Conservation (phyloP, 2,888 invertebrate species). For the Syrphus vitripennis region DNA sequence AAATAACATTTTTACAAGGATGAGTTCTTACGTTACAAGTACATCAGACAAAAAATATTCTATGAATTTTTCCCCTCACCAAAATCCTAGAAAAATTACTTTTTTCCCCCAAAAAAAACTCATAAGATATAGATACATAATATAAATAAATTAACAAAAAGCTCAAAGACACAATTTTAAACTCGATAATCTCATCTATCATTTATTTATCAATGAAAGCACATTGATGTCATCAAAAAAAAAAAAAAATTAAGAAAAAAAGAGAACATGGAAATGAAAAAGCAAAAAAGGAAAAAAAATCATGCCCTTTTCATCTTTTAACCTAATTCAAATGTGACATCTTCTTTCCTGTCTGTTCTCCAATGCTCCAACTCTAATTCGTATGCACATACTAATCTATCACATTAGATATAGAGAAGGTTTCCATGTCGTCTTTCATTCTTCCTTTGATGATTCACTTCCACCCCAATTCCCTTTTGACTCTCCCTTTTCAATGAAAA, state of each 20-base stretch:
- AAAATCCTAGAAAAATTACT: not conserved
- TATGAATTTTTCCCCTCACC: not conserved
- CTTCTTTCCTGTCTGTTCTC: slow-evolving; percentile 19
- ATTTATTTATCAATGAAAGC: slow-evolving; percentile 11
- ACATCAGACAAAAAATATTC: too few relatives aligned
- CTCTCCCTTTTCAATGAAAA: slow-evolving; percentile 21
- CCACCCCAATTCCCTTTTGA: slow-evolving; percentile 48
- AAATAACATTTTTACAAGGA: too few relatives aligned
- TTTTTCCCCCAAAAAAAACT: not conserved
- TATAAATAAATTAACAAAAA: not conserved
- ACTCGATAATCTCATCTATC: slow-evolving; percentile 12
- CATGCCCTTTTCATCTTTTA: slow-evolving; percentile 54
- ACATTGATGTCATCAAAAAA: slow-evolving; percentile 35
- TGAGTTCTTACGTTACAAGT: too few relatives aligned
- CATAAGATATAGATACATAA: not conserved
- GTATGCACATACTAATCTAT: slow-evolving; percentile 54
- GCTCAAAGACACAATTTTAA: slow-evolving; percentile 9
- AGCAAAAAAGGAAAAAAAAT: not conserved
- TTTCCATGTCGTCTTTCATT: slow-evolving; percentile 29
- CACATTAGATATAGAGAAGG: slow-evolving; percentile 56
- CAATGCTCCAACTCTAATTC: slow-evolving; percentile 24
- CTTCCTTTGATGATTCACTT: slow-evolving; percentile 59
- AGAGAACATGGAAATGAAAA: too few relatives aligned
- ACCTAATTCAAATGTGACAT: slow-evolving; percentile 58
- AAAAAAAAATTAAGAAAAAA: too few relatives aligned